A percentile compares a stretch with the other conserved stretches of the same genome.
phyloP scores from a whole-genome alignment of 2,888 invertebrate species.

The Holacanthella duospinosa region DNA sequence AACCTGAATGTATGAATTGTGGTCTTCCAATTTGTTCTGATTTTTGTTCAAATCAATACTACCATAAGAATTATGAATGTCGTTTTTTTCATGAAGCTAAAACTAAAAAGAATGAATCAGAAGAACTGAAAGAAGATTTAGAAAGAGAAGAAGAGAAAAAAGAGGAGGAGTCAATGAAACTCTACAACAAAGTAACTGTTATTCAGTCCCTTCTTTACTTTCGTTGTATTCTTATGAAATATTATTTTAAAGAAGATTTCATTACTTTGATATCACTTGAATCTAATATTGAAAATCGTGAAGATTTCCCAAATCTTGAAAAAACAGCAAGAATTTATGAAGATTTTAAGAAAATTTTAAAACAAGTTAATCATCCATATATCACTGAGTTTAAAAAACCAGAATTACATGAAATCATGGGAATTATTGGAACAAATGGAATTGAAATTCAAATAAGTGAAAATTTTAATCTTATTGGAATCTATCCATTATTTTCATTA shows the following conservation, averaged over 20 bases:
- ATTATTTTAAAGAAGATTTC: constrained; percentile 48
- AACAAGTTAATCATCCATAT: constrained; percentile 23
- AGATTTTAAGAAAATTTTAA: constrained; percentile 25
- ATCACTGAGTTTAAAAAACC: constrained; percentile 22
- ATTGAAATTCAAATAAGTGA: constrained; percentile 23
- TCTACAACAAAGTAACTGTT: constrained; percentile 10
- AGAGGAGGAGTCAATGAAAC: background rate
- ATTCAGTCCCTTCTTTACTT: constrained; percentile 40
- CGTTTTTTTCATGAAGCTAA: constrained; percentile 27
- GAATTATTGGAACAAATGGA: constrained; percentile 31
- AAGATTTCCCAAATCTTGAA: constrained; percentile 28
- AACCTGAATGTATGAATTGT: constrained; percentile 23
- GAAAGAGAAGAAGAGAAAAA: constrained; percentile 11
- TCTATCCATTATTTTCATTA: constrained; percentile 28
- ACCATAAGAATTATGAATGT: constrained; percentile 35
- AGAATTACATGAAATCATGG: constrained; percentile 34
- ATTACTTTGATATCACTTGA: constrained; percentile 49
- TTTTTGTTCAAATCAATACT: constrained; percentile 28
- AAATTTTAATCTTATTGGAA: constrained; percentile 22
- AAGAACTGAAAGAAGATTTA: background rate
- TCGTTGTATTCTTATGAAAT: constrained; percentile 53
- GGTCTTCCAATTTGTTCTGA: constrained; percentile 28
- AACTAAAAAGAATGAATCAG: background rate
- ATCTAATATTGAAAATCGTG: constrained; percentile 51
- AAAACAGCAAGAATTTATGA: constrained; percentile 30